These are phyloP conservation scores for Hydroisotoma schaefferi DNA, from an alignment of 2,888 invertebrate species.

Conservation along the genomic window DNA sequence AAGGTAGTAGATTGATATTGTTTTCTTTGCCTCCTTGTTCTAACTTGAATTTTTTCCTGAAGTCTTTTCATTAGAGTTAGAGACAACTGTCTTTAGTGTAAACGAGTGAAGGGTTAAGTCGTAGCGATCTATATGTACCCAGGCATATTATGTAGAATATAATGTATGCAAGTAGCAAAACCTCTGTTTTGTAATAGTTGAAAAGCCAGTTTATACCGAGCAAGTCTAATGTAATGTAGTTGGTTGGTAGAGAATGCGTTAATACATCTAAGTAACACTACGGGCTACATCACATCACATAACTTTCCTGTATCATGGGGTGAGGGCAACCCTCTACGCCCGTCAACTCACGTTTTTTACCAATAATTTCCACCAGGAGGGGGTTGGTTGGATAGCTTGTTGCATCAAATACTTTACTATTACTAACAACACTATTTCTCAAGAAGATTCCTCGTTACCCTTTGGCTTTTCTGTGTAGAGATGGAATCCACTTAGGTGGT, in stretches of 20 bases:
- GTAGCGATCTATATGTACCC: too few species aligned
- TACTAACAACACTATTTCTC: conserved; percentile 12
- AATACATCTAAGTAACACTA: conserved; percentile 10
- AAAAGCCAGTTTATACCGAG: too few species aligned
- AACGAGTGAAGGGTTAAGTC: background rate
- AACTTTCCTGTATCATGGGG: conserved; percentile 12
- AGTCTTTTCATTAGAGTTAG: too few species aligned
- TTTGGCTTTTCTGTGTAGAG: background rate
- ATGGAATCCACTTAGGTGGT: background rate
- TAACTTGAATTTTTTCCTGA: too few species aligned
- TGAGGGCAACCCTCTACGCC: conserved; percentile 27
- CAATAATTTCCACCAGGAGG: conserved; percentile 43
- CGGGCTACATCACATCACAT: conserved; percentile 8
- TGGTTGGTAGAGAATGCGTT: background rate
- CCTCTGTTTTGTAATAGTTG: background rate
- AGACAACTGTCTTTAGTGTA: background rate
- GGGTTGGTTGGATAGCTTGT: conserved; percentile 29
- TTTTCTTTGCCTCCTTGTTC: too few species aligned
- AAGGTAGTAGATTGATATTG: too few species aligned
- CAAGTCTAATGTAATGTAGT: too few species aligned
- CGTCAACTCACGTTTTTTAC: conserved; percentile 41
- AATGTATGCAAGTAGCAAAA: background rate
- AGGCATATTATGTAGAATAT: too few species aligned
- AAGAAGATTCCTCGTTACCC: conserved; percentile 1
- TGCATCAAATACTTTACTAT: conserved; percentile 12